phyloP scores from a whole-genome alignment of 2,113 vertebrate genomes.

The Hemibagrus wyckioides region DNA sequence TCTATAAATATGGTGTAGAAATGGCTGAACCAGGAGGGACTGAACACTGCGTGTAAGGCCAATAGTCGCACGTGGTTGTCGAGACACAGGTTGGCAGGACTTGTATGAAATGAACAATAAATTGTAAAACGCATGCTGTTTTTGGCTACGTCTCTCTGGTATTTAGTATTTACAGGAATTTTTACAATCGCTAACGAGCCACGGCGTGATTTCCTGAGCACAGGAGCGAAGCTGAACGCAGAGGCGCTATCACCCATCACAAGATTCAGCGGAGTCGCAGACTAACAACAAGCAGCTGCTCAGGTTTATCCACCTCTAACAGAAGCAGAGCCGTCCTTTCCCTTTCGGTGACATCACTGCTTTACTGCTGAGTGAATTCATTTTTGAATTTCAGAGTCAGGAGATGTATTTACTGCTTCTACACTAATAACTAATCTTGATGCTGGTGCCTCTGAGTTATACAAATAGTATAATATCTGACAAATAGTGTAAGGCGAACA shows the following conservation, averaged over 20 bases:
- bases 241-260: neutral
- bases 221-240: neutral
- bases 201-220: slow-evolving; percentile 68
- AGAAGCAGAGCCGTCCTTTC: neutral
- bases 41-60: slow-evolving; percentile 33
- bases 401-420: neutral
- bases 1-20: neutral
- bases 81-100: slow-evolving; percentile 54
- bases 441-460: neutral
- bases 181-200: slow-evolving; percentile 64
- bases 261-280: neutral
- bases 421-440: neutral
- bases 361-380: neutral
- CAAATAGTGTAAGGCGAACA: neutral
- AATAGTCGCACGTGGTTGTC: slow-evolving; percentile 45
- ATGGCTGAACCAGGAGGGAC: slow-evolving; percentile 21
- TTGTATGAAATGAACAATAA: slow-evolving; percentile 59
- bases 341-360: neutral
- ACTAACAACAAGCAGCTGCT: neutral
- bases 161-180: slow-evolving; percentile 73
- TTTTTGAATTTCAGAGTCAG: neutral
- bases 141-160: slow-evolving; percentile 75
- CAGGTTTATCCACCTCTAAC: neutral
- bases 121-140: slow-evolving; percentile 71
- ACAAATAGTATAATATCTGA: too few species aligned